Evolutionary conservation across 2,888 invertebrate species (phyloP).

Genomic region (Macrophya alboannulata): DNA sequence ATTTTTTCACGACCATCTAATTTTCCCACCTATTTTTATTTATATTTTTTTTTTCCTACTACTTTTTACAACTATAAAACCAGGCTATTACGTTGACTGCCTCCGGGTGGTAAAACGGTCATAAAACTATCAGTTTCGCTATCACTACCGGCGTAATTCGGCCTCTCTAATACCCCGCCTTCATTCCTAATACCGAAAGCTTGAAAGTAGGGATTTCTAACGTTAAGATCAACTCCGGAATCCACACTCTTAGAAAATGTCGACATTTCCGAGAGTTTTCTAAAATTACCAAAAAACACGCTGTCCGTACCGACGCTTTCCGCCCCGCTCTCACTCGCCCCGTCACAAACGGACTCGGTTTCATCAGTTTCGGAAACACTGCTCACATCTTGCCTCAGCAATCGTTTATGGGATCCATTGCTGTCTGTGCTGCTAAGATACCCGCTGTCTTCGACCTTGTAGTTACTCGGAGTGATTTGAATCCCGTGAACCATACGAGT

Average conservation of each 20-base stretch:
- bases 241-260: conserved; percentile 72
- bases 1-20: conserved; percentile 8
- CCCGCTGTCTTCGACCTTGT: conserved; percentile 86
- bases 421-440: conserved; percentile 94
- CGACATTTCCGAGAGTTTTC: conserved; percentile 78
- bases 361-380: conserved; percentile 90
- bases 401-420: conserved; percentile 76
- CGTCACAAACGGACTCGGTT: conserved; percentile 90
- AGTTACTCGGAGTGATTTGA: conserved; percentile 35
- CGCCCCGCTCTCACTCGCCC: conserved; percentile 92
- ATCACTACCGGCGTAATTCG: conserved; percentile 78
- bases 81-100: conserved; percentile 63
- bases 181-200: conserved; percentile 62
- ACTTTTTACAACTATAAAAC: conserved; percentile 56
- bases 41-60: background rate
- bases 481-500: conserved; percentile 41
- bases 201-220: conserved; percentile 64
- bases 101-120: conserved; percentile 77
- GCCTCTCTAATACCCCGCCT: conserved; percentile 65
- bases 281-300: conserved; percentile 90
- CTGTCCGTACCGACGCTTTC: conserved; percentile 94
- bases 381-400: conserved; percentile 77
- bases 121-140: conserved; percentile 81
- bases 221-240: conserved; percentile 70
- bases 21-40: background rate